Base-by-base conservation (phyloP, 2,888 invertebrate genomes). In the Anthrax anthrax region DNA sequence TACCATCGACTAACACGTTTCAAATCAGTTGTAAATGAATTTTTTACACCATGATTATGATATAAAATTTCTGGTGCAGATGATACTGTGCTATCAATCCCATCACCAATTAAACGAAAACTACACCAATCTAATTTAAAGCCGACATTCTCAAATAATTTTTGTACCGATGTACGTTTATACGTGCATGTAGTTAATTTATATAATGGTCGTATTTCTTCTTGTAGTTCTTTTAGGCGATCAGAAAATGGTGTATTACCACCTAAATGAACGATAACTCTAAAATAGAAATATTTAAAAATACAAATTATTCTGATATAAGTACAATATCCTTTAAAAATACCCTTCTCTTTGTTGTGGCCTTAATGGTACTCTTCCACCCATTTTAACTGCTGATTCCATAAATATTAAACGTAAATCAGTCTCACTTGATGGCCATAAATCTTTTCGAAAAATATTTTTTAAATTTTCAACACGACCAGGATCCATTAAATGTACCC, bases 101-200 rank as follows among this genome's bases (percentile, higher is more conserved):
- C 65, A 9, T 60, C 55, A 8, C 73, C 68, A 60, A 88, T 84
- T 74, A 91, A 70, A 65, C 80, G 77, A 63, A 91, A 91, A 44
- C 81, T 81, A 59, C 91, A 92, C 91, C 91, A 92, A 63, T 92
- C 91, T 16, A 91, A 65, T 32, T 80, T 76, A 57, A 90, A 80
- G 1, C 81, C 81, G 10, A 80, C 80, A 50, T 82, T 80, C 51
- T 88, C 73, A 63, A 92, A 91, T 48, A 81, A 73, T 55, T 84
- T 74, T 62, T 92, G 90, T 0, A 87, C 86, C 0, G 86, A 84
- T 0, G 89, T 90, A 48, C 85, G 73, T 62, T 90, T 91, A 62
- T 84, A 89, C 0, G 88, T 88, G 58, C 91, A 92, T 17, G 81
- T 78, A 1, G 78, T 74, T 39, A 85, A 68, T 52, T 83, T 84